These are phyloP conservation scores for Stomatorhinus ivindoensis DNA, from an alignment of 2,113 vertebrate species.

Conservation along the genomic window DNA sequence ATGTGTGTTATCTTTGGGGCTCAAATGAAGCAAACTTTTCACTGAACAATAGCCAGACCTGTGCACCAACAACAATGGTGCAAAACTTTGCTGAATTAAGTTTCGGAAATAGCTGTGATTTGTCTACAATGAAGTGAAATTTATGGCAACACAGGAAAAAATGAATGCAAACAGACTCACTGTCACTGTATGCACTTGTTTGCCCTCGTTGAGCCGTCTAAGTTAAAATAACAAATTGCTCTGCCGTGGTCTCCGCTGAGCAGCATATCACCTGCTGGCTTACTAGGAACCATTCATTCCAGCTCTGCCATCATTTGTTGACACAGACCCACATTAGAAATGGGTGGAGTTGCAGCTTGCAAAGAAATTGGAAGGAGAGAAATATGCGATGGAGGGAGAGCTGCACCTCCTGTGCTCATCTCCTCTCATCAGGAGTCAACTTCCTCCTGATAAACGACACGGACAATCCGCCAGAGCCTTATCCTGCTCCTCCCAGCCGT, in stretches of 20 bases:
- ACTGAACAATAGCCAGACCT: background rate
- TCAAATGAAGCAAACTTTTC: background rate
- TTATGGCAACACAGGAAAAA: background rate
- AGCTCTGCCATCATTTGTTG: background rate
- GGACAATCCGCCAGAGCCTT: conserved; percentile 16
- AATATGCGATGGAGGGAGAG: background rate
- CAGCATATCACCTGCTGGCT: background rate
- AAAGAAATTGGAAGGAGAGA: background rate
- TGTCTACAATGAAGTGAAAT: background rate
- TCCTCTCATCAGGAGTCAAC: background rate
- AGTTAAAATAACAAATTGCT: background rate
- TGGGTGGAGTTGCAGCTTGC: background rate
- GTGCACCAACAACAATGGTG: background rate
- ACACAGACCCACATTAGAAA: background rate
- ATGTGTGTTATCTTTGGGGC: background rate
- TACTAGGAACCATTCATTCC: background rate
- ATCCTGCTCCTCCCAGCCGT: conserved; percentile 22
- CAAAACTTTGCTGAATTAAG: background rate
- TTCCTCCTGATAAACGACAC: conserved; percentile 23
- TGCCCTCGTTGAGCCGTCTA: background rate
- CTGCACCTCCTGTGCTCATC: background rate
- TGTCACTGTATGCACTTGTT: background rate
- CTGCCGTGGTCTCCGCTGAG: background rate
- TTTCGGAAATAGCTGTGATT: background rate
- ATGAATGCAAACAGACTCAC: background rate